Evolutionary conservation across 1,140 invertebrate species (phyloP), one percentile per base, ranked within the genome.

Genomic region (Brachionus sp.): DNA sequence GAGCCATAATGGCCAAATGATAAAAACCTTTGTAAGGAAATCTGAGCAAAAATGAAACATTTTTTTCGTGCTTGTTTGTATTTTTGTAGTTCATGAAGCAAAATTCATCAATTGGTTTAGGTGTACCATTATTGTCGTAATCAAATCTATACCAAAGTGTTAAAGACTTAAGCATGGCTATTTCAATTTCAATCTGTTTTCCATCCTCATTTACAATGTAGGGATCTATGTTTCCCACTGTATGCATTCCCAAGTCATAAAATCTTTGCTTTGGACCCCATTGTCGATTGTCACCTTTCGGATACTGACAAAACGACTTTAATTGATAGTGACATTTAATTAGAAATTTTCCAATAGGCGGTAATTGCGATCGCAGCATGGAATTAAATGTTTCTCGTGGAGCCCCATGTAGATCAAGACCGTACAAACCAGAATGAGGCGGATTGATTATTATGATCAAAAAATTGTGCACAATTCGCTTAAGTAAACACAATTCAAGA

Each of bases 1-100:
- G 33, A 13, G 77, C 77, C 77, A 80, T 57, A 35, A 80, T 62
- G 4, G 77, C 77, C n/a, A 80, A 44, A 25, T 80, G 77, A n/a
- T 80, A 80, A 44, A 80, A 80, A 0, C 77, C 77, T 19, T 53
- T 35, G 19, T 80, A 62, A 4, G 77, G 77, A 80, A 80, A 80
- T 37, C 77, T 16, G 9, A 80, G 33, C 25, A 80, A n/a, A 16
- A 80, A 80, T 16, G 77, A 80, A 25, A 80, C 77, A 25, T n/a
- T 80, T 66, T 80, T 80, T 57, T 80, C 77, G 3, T 80, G 19
- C n/a, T 62, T 57, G 57, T 12, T 66, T 6, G 50, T 29, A 42
- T 57, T 42, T 25, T 80, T 80, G 37, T 80, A 80, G 23, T 80
- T 80, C 77, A 80, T 80, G 23, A 80, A 80, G 29, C 77, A 80